These are phyloP conservation scores for Crenuchus spilurus DNA, from an alignment of 2,797 vertebrate species.

Conservation along the genomic window DNA sequence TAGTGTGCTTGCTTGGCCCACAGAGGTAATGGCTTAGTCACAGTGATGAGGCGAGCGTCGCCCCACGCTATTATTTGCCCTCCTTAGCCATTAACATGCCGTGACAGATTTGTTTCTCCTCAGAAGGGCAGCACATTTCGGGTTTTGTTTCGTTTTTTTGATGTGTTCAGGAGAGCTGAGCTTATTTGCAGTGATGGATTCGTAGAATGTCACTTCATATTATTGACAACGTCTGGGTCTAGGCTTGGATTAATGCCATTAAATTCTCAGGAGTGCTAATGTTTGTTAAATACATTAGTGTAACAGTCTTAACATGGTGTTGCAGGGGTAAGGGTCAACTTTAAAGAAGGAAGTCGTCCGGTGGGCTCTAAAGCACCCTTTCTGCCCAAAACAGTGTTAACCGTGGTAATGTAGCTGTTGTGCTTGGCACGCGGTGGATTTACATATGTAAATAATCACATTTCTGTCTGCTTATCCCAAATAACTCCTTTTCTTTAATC, in stretches of 20 bases:
- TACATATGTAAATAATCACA: constrained; percentile 9
- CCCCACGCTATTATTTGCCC: constrained; percentile 43
- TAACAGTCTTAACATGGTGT: too few relatives aligned
- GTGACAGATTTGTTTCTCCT: constrained; percentile 44
- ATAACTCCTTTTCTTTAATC: constrained; percentile 28
- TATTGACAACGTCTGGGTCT: not conserved
- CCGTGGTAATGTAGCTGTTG: too few relatives aligned
- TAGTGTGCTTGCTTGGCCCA: constrained; percentile 48
- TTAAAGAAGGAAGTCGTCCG: too few relatives aligned
- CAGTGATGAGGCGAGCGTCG: constrained; percentile 27
- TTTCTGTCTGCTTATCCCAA: not conserved
- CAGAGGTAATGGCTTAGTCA: constrained; percentile 57
- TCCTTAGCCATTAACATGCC: constrained; percentile 36
- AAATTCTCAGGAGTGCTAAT: not conserved
- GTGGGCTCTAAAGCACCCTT: too few relatives aligned
- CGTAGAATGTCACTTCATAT: constrained; percentile 17
- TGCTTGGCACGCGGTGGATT: too few relatives aligned
- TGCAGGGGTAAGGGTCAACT: too few relatives aligned
- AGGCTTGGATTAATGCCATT: not conserved
- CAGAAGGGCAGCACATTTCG: constrained; percentile 17
- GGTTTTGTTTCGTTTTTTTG: constrained; percentile 22
- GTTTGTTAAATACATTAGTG: not conserved
- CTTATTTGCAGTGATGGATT: not conserved
- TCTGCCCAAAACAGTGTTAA: too few relatives aligned
- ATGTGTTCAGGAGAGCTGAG: constrained; percentile 1